A percentile compares a stretch with the other conserved stretches of the same genome.
phyloP scores from a whole-genome alignment of 2,113 vertebrate species.

The Nothoprocta pentlandii region DNA sequence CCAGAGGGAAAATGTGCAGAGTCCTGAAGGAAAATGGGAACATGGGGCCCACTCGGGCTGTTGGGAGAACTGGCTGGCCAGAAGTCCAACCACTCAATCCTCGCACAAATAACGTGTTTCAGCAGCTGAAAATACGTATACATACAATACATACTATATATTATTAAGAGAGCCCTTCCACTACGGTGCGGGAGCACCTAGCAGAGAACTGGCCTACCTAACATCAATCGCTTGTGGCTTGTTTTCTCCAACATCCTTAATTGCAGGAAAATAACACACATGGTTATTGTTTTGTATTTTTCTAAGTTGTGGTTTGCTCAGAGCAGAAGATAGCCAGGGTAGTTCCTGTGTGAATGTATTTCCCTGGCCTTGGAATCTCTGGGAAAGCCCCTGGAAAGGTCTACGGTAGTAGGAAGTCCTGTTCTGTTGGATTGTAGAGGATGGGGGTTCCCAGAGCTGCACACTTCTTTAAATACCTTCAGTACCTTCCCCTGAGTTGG shows the following conservation, averaged over 20 bases:
- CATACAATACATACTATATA: not conserved
- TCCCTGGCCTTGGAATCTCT: accelerated
- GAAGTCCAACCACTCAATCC: no score
- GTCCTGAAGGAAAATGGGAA: no score
- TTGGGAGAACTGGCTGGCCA: no score
- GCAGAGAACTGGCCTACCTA: not conserved
- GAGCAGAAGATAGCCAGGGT: not conserved
- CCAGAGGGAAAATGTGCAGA: no score
- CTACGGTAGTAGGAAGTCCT: not conserved
- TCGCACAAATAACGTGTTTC: no score
- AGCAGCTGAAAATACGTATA: no score
- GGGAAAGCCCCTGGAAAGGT: not conserved
- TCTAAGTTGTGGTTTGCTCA: not conserved
- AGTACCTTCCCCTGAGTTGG: no score
- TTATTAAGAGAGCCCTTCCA: not conserved
- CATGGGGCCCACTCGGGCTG: no score
- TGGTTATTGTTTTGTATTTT: not conserved
- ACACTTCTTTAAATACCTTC: accelerated
- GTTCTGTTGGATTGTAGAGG: not conserved
- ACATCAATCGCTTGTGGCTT: accelerated
- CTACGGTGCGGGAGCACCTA: not conserved
- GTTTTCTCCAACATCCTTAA: not conserved
- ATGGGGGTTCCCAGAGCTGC: not conserved
- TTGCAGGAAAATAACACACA: not conserved
- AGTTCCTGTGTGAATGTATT: not conserved